phyloP scores from a whole-genome alignment of 92 coral and sea anemone species.

The Heteractis magnifica region DNA sequence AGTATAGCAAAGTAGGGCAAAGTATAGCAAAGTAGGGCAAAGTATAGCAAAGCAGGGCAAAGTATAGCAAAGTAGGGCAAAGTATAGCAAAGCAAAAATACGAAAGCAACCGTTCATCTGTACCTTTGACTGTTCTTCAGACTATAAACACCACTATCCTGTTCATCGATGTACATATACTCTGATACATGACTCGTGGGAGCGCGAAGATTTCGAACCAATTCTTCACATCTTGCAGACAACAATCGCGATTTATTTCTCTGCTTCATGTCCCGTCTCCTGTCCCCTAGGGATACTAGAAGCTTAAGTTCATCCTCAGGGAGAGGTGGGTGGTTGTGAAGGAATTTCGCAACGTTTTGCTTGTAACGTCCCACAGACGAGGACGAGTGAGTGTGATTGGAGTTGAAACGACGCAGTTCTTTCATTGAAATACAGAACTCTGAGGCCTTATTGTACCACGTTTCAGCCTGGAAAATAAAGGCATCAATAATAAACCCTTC shows the following conservation, averaged over 20 bases:
- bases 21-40: not conserved
- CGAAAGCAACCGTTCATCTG: not conserved
- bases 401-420: slow-evolving; percentile 22
- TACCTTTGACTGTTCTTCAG: slow-evolving; percentile 27
- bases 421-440: slow-evolving; percentile 66
- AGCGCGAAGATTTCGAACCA: slow-evolving; percentile 70
- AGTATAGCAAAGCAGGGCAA: not conserved
- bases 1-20: not conserved
- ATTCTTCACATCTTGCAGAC: slow-evolving; percentile 74
- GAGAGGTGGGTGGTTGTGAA: slow-evolving; percentile 78
- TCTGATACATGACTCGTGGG: slow-evolving; percentile 62
- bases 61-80: not conserved
- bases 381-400: slow-evolving; percentile 44
- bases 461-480: slow-evolving; percentile 66
- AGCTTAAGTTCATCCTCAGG: slow-evolving; percentile 61
- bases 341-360: slow-evolving; percentile 52
- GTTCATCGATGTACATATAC: slow-evolving; percentile 24
- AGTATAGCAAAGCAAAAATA: not conserved
- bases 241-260: slow-evolving; percentile 70
- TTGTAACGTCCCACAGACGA: slow-evolving; percentile 40
- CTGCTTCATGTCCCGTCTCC: slow-evolving; percentile 52
- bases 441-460: slow-evolving; percentile 74
- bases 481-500: not conserved
- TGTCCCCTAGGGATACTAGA: slow-evolving; percentile 61
- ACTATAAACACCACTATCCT: slow-evolving; percentile 31